A percentile compares a stretch with the other conserved stretches of the same genome.
phyloP scores from a whole-genome alignment of 2,888 invertebrate genomes.

The Danaus chrysippus region DNA sequence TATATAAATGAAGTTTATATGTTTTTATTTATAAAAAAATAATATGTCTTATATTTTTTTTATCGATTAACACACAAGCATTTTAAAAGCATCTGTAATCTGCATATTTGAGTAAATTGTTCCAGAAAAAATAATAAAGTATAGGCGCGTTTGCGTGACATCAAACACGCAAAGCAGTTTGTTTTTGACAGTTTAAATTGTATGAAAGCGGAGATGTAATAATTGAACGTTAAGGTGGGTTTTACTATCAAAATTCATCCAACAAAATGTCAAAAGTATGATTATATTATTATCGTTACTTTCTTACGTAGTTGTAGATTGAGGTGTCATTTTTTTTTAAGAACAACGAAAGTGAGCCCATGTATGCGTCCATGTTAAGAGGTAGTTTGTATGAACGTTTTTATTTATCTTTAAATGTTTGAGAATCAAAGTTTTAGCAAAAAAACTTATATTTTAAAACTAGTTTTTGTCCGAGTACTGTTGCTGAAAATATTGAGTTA shows the following conservation, averaged over 20 bases:
- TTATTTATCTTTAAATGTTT: too few relatives aligned
- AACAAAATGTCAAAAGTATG: neutral
- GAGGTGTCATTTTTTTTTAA: neutral
- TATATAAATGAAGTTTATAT: too few relatives aligned
- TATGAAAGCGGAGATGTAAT: slow-evolving; percentile 7
- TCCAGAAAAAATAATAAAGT: slow-evolving; percentile 38
- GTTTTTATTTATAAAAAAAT: too few relatives aligned
- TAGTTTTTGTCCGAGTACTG: too few relatives aligned
- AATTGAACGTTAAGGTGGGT: slow-evolving; percentile 7
- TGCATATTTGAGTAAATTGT: slow-evolving; percentile 51
- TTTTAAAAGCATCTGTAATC: slow-evolving; percentile 30
- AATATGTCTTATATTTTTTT: too few relatives aligned
- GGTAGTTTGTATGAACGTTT: too few relatives aligned
- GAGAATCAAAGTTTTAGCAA: too few relatives aligned
- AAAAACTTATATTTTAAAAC: too few relatives aligned
- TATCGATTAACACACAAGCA: too few relatives aligned
- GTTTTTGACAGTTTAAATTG: slow-evolving; percentile 37
- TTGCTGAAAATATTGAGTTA: too few relatives aligned
- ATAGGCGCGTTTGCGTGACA: slow-evolving; percentile 62
- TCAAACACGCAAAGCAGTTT: slow-evolving; percentile 59
- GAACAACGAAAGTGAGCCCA: neutral
- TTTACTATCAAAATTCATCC: slow-evolving; percentile 6
- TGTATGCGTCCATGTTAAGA: too few relatives aligned
- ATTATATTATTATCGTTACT: neutral
- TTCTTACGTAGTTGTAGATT: neutral